Conservation (phyloP, 1,140 invertebrate genomes). For the Calephelis nemesis region DNA sequence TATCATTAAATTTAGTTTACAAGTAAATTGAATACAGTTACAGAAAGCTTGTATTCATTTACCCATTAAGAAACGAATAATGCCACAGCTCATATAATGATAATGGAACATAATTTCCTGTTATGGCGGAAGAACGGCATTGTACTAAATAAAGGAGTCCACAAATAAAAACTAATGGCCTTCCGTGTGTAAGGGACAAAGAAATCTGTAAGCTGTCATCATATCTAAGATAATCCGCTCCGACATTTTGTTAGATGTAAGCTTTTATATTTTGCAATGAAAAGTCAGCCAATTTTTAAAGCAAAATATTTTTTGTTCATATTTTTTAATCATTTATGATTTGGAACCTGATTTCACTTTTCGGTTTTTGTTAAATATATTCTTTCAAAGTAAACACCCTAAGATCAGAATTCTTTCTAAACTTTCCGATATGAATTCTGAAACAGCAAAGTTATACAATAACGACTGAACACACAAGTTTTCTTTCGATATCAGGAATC, state of each 20-base stretch:
- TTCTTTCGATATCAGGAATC: too few species aligned
- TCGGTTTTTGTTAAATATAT: too few species aligned
- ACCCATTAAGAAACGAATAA: constrained; percentile 38
- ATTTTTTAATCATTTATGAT: too few species aligned
- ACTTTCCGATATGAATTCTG: too few species aligned
- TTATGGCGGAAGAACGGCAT: constrained; percentile 36
- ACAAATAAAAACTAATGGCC: constrained; percentile 69
- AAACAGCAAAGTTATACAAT: too few species aligned
- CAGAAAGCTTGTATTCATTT: constrained; percentile 29
- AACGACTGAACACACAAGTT: too few species aligned
- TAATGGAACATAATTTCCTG: constrained; percentile 68
- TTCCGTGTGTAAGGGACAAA: constrained; percentile 52
- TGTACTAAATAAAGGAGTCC: constrained; percentile 47
- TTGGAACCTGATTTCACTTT: too few species aligned
- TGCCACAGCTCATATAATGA: constrained; percentile 49
- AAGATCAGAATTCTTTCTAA: too few species aligned
- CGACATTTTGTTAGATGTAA: constrained; percentile 50
- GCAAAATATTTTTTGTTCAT: neutral
- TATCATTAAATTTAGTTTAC: constrained; percentile 46
- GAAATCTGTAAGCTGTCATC: constrained; percentile 53
- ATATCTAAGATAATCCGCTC: constrained; percentile 63
- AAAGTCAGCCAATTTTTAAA: constrained; percentile 24
- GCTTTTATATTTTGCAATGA: constrained; percentile 67
- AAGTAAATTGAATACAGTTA: constrained; percentile 45
- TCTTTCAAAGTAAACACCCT: too few species aligned